phyloP scores from a whole-genome alignment of 1,140 invertebrate species.

The Drosophila nasuta region DNA sequence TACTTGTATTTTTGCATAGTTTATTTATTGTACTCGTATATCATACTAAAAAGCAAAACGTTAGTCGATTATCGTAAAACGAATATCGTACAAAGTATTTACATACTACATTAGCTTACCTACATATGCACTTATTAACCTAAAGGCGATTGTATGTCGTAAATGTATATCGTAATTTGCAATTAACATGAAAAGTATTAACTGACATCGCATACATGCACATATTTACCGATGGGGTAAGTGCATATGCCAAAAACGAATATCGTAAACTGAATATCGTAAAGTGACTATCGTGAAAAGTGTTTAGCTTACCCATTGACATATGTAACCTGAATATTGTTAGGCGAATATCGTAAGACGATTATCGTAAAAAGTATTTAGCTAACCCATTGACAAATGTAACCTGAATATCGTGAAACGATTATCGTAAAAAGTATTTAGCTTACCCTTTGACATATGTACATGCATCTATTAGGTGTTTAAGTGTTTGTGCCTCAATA shows the following conservation, averaged over 20 bases:
- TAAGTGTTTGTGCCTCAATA: slow-evolving; percentile 37
- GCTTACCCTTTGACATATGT: neutral
- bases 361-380: neutral
- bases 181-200: neutral
- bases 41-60: neutral
- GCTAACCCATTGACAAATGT: neutral
- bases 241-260: neutral
- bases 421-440: neutral
- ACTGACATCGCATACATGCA: too few species aligned
- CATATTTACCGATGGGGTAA: neutral
- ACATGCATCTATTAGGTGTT: slow-evolving; percentile 43
- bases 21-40: neutral
- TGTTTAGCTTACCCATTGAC: neutral
- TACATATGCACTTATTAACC: neutral
- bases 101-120: slow-evolving; percentile 1
- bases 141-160: neutral
- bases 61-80: neutral
- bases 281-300: neutral
- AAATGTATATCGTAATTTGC: neutral
- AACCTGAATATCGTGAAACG: neutral
- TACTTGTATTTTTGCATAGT: slow-evolving; percentile 15
- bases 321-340: neutral
- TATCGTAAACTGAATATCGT: neutral
- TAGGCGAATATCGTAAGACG: neutral
- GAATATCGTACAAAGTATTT: slow-evolving; percentile 4